Conservation (phyloP, 2,113 vertebrate species). For the Salvelinus alpinus region DNA sequence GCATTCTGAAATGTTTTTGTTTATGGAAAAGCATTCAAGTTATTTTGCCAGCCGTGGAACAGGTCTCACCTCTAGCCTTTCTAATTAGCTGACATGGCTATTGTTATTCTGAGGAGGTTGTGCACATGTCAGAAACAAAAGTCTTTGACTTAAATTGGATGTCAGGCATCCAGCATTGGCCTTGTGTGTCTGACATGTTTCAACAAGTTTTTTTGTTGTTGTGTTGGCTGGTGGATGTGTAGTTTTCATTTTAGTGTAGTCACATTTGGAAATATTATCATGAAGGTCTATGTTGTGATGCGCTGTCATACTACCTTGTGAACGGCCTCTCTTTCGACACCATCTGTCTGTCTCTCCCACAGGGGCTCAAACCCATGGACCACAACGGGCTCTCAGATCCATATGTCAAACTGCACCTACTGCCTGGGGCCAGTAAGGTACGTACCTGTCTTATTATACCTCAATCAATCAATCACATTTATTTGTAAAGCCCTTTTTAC, state of each 20-base stretch:
- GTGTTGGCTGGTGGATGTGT: too few relatives aligned
- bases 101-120: not conserved
- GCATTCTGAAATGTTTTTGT: too few relatives aligned
- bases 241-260: too few relatives aligned
- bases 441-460: slow-evolving; percentile 20
- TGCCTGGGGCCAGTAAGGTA: slow-evolving; percentile 93
- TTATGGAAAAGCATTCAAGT: too few relatives aligned
- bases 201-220: too few relatives aligned
- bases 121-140: not conserved
- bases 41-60: not conserved
- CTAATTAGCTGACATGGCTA: not conserved
- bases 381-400: slow-evolving; percentile 96
- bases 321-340: not conserved
- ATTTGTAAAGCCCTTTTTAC: too few relatives aligned
- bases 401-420: slow-evolving; percentile 94
- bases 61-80: not conserved
- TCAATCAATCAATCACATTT: too few relatives aligned
- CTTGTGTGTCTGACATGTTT: not conserved
- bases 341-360: slow-evolving; percentile 19
- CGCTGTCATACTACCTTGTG: not conserved
- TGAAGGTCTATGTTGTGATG: too few relatives aligned
- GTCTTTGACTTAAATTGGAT: too few relatives aligned
- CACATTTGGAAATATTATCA: too few relatives aligned
- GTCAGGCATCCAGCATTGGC: too few relatives aligned
- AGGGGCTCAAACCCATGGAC: slow-evolving; percentile 98